Percentiles rank a stretch among this genome's conserved stretches.
phyloP scores from a whole-genome alignment of 2,888 invertebrate genomes.

The Cryptophagus acutangulus region DNA sequence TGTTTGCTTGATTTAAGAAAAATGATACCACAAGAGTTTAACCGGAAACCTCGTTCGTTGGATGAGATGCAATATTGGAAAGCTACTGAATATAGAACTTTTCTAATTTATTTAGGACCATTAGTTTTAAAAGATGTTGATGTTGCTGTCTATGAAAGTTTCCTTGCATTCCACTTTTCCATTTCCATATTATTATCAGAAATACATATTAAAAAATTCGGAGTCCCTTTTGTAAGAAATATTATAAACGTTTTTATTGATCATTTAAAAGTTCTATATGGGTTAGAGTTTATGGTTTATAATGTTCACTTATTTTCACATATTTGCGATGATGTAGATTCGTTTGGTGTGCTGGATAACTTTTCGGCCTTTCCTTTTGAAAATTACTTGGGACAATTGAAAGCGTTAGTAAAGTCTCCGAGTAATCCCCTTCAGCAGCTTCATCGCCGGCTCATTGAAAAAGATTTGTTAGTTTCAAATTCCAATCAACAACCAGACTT shows the following conservation, averaged over 20 bases:
- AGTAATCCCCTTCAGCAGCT: not conserved
- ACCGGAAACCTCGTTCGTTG: conserved; percentile 14
- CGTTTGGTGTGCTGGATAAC: not conserved
- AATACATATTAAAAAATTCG: conserved; percentile 7
- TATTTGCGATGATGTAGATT: conserved; percentile 8
- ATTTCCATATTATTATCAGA: conserved; percentile 7
- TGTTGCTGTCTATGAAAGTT: conserved; percentile 12
- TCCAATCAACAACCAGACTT: too few relatives aligned
- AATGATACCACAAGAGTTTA: conserved; percentile 12
- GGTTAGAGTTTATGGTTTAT: conserved; percentile 9
- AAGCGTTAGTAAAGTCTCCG: not conserved
- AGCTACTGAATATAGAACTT: conserved; percentile 15
- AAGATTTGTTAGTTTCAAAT: too few relatives aligned
- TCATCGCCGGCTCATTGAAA: not conserved
- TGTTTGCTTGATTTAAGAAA: conserved; percentile 13
- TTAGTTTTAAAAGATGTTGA: conserved; percentile 15
- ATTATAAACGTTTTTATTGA: conserved; percentile 14
- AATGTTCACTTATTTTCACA: conserved; percentile 12
- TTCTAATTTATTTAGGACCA: conserved; percentile 16
- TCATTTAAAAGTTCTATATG: conserved; percentile 13
- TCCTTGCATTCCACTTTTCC: conserved; percentile 9
- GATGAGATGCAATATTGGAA: conserved; percentile 14
- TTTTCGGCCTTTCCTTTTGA: too few relatives aligned
- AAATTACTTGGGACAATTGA: not conserved
- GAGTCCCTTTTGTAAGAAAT: conserved; percentile 5